Conservation (phyloP, 2,888 invertebrate genomes). For the Xestia ashworthii region DNA sequence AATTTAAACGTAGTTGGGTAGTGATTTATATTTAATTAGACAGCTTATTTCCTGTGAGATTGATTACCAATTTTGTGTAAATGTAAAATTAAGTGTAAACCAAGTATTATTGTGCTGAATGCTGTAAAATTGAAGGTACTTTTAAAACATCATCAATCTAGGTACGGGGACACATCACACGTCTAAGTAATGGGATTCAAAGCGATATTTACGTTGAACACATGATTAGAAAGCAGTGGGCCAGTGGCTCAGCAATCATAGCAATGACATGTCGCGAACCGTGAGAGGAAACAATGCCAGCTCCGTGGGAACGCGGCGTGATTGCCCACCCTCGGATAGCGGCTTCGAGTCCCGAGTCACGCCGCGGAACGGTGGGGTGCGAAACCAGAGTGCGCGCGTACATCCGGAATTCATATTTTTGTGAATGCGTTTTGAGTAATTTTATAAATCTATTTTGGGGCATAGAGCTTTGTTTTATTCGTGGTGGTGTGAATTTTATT, state of each 20-base stretch:
- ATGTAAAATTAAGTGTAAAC: background rate
- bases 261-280: constrained; percentile 87
- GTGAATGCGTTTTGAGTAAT: constrained; percentile 68
- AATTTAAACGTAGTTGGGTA: constrained; percentile 45
- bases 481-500: constrained; percentile 14
- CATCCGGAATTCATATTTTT: constrained; percentile 83
- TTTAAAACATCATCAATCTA: constrained; percentile 14
- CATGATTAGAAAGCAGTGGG: constrained; percentile 81
- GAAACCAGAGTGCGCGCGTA: constrained; percentile 78
- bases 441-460: constrained; percentile 60
- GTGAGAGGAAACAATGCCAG: constrained; percentile 85
- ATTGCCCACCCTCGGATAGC: constrained; percentile 83
- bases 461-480: constrained; percentile 48
- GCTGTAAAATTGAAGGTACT: constrained; percentile 8
- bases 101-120: background rate
- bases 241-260: constrained; percentile 79
- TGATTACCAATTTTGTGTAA: constrained; percentile 28
- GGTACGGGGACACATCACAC: constrained; percentile 27
- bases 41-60: constrained; percentile 57
- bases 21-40: constrained; percentile 57
- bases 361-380: constrained; percentile 87
- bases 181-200: constrained; percentile 54
- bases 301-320: constrained; percentile 86
- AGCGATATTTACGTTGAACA: constrained; percentile 63
- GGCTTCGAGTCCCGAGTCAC: constrained; percentile 80